phyloP scores from a whole-genome alignment of 1,140 invertebrate species.

The Globodera rostochiensis region DNA sequence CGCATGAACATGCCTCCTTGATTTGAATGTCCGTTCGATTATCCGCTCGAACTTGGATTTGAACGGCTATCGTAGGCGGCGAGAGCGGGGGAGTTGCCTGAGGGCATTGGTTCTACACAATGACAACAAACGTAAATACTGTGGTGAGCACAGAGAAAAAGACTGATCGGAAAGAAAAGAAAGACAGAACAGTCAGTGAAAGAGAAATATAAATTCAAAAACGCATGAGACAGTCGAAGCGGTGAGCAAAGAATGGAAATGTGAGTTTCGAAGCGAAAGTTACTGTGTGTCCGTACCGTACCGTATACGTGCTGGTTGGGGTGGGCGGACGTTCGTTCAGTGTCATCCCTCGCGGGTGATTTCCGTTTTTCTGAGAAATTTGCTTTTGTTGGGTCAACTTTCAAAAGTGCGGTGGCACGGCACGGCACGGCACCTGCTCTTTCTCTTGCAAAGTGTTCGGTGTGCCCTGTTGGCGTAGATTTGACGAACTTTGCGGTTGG shows the following conservation, averaged over 20 bases:
- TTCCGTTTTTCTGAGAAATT: not conserved
- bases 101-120: not conserved
- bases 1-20: constrained; percentile 10
- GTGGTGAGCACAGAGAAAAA: not conserved
- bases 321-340: not conserved
- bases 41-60: constrained; percentile 9
- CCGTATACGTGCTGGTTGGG: not conserved
- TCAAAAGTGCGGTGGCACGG: too few relatives aligned
- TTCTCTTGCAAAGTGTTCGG: too few relatives aligned
- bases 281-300: not conserved
- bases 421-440: too few relatives aligned
- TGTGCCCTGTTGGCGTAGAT: not conserved
- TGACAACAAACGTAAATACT: not conserved
- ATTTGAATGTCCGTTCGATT: constrained; percentile 25
- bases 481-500: not conserved
- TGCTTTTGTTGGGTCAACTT: too few relatives aligned
- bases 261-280: too few relatives aligned
- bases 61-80: constrained; percentile 7
- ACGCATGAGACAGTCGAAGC: too few relatives aligned
- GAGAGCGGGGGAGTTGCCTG: not conserved
- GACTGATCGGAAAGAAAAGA: not conserved
- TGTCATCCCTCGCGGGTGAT: not conserved
- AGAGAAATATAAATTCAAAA: too few relatives aligned
- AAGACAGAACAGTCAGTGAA: not conserved
- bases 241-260: not conserved